Evolutionary conservation across 2,113 vertebrate species (phyloP), one percentile per base, ranked within the genome.

Genomic region (Romanogobio albipinnatus): DNA sequence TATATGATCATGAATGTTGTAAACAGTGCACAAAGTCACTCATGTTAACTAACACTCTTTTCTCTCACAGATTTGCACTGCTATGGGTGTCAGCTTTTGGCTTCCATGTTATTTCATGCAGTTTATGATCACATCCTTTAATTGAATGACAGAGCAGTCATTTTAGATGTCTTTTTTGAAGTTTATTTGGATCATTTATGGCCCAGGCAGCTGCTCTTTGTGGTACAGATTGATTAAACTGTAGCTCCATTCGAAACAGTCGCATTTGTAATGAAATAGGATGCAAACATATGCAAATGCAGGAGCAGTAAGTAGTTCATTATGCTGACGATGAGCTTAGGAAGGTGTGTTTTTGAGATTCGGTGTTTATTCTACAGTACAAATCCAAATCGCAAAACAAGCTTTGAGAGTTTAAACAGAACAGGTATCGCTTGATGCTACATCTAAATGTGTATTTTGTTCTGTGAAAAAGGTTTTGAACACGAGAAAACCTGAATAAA

Each of bases 361-460:
- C 15, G 51, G 45, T 81, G 73, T 81, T 85, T 85, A 81, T 85
- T 85, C 39, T 24, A 36, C 76, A 24, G 56, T 53, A 13, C 68
- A 47, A 47, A 62, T 58, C 17, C 66, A 53, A 73, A 68, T 22
- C 64, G 22, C 9, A 9, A 68, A 70, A 9, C 15, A 7, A 33
- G n/a, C 59, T 43, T 58, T 86, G 59, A 58, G 33, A 2, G 10
- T 70, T 24, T 58, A 59, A 15, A 17, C 74, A 59, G 26, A 39
- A 39, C 9, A 9, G 13, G 15, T 70, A 22, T 56, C 7, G 53
- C 47, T 29, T 84, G 83, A 88, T 62, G 47, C 51, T 59, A 45
- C 61, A 49, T 64, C 62, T 84, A 73, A 53, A 84, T 82, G 84
- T 88, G 76, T 82, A 84, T 86, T 84, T 84, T 82, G 83, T 79